Evolutionary conservation across 2,113 vertebrate species (phyloP).

Genomic region (Zosterops hypoxanthus): DNA sequence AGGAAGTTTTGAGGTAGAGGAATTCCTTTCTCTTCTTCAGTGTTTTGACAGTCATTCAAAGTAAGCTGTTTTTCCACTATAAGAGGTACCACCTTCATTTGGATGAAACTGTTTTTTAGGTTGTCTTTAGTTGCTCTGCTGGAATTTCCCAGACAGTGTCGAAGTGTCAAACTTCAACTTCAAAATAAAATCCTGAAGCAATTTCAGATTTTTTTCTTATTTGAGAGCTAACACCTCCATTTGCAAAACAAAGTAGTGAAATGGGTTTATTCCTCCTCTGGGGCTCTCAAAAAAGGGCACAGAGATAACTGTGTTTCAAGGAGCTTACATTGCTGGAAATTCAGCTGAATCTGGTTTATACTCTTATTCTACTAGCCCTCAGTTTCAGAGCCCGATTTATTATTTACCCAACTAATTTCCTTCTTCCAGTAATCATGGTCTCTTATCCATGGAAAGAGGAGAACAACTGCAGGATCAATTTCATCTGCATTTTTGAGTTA

Average conservation of each 20-base stretch:
- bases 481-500: neutral
- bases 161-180: neutral
- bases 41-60: neutral
- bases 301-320: neutral
- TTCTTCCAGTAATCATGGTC: neutral
- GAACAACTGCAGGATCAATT: neutral
- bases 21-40: neutral
- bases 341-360: neutral
- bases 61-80: neutral
- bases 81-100: rapidly evolving
- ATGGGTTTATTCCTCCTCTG: neutral
- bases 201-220: neutral
- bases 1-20: neutral
- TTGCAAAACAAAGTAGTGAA: neutral
- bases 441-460: neutral
- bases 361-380: neutral
- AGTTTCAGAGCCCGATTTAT: neutral
- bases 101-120: neutral
- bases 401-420: neutral
- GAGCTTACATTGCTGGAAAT: neutral
- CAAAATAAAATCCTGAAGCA: neutral
- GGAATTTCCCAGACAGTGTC: neutral
- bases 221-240: neutral
- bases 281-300: neutral
- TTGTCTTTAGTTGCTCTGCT: neutral